Percentiles rank a stretch among this genome's conserved stretches.
phyloP scores from a whole-genome alignment of 2,113 vertebrate species.

The Clarias magur region DNA sequence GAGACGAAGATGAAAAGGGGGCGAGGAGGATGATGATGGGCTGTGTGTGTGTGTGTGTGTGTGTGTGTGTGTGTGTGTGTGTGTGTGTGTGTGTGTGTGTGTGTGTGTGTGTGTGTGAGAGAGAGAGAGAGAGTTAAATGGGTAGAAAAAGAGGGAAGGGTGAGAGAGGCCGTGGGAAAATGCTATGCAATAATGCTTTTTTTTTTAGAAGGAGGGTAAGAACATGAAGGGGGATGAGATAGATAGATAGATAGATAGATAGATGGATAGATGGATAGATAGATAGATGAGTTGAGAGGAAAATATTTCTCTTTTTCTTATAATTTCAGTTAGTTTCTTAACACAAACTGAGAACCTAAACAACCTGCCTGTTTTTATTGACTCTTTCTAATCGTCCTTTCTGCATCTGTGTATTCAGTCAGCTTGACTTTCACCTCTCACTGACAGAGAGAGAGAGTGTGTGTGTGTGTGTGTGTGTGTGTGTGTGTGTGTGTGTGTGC shows the following conservation, averaged over 20 bases:
- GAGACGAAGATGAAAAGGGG: constrained; percentile 30
- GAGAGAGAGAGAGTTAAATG: not conserved
- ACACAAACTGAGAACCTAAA: too few species aligned
- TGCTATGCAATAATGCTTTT: not conserved
- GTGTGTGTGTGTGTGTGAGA: not conserved
- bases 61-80: not conserved
- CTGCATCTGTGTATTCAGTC: not conserved
- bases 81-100: not conserved
- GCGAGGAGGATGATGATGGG: not conserved
- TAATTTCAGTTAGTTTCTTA: too few species aligned
- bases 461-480: not conserved
- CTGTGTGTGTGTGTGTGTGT: not conserved
- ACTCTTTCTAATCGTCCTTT: not conserved
- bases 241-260: not conserved
- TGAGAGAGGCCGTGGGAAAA: not conserved
- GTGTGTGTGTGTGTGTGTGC: not conserved
- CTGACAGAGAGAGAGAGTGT: not conserved
- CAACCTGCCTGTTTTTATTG: too few species aligned
- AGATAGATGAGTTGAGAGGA: not conserved
- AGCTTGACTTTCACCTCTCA: constrained; percentile 2
- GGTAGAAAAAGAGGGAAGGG: not conserved
- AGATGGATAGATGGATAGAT: not conserved
- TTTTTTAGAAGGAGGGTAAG: not conserved
- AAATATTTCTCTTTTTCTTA: not conserved
- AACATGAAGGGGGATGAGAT: not conserved